These are phyloP conservation scores for Psittacula echo DNA, from an alignment of 2,797 vertebrate genomes.

Conservation along the genomic window DNA sequence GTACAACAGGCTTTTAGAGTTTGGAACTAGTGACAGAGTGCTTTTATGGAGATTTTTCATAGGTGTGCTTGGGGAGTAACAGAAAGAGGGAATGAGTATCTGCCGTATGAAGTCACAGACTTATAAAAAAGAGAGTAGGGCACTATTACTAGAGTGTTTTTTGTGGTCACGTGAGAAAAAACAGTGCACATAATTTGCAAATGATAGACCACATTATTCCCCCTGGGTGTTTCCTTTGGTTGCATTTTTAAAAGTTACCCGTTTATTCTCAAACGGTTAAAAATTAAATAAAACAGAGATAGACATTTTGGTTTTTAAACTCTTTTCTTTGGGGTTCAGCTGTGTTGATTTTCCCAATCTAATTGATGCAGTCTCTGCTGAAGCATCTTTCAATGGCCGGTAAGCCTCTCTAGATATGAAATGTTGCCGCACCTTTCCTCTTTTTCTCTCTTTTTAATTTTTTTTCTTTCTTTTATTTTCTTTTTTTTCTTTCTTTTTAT, in stretches of 20 bases:
- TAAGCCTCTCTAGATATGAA: not conserved
- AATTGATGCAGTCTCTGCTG: not conserved
- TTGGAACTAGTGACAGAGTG: not conserved
- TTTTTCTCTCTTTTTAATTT: not conserved
- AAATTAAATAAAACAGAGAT: not conserved
- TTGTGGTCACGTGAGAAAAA: not conserved
- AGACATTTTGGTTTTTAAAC: not conserved
- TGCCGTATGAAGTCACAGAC: not conserved
- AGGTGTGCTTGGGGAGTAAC: not conserved
- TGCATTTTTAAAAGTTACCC: not conserved
- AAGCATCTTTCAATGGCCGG: not conserved
- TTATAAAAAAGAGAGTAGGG: not conserved
- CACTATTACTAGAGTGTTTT: not conserved
- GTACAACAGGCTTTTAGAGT: not conserved
- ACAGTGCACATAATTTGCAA: not conserved
- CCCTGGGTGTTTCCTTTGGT: not conserved
- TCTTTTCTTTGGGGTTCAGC: not conserved
- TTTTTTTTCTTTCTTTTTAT: not conserved
- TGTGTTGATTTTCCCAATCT: not conserved
- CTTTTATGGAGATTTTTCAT: not conserved
- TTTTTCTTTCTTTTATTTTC: not conserved
- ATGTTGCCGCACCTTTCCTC: not conserved
- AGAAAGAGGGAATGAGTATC: not conserved
- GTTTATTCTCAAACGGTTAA: not conserved
- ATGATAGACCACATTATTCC: not conserved